Conservation (phyloP, 2,888 invertebrate genomes). For the Drosophila kambysellisi region DNA sequence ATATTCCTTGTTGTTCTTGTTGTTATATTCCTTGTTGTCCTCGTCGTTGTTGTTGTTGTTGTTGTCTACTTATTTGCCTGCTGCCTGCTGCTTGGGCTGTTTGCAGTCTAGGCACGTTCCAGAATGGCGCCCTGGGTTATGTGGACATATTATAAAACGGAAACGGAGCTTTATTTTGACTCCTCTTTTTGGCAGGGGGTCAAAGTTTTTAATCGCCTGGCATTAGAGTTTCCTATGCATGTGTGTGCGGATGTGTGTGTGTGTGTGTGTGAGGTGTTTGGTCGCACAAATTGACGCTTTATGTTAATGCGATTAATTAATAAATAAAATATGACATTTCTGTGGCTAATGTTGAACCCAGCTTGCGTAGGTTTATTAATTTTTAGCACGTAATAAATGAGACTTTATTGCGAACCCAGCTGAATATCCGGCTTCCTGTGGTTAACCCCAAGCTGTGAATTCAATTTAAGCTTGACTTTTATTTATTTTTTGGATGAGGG, state of each 20-base stretch:
- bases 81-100: conserved; percentile 30
- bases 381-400: conserved; percentile 78
- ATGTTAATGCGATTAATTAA: conserved; percentile 78
- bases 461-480: conserved; percentile 11
- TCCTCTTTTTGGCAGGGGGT: conserved; percentile 21
- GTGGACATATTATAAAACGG: conserved; percentile 57
- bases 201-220: conserved; percentile 73
- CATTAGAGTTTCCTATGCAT: conserved; percentile 28
- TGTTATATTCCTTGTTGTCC: neutral
- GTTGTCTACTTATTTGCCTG: conserved; percentile 14
- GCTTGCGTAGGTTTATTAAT: conserved; percentile 59
- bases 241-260: neutral
- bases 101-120: conserved; percentile 73
- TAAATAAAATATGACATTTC: conserved; percentile 73
- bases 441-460: conserved; percentile 34
- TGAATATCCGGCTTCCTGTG: conserved; percentile 17
- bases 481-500: neutral
- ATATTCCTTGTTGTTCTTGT: neutral
- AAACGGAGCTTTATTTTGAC: conserved; percentile 38
- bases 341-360: conserved; percentile 42
- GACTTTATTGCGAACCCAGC: conserved; percentile 50
- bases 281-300: conserved; percentile 73
- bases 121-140: conserved; percentile 50
- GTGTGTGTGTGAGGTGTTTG: conserved; percentile 11
- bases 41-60: conserved; percentile 18